These are phyloP conservation scores for Drosophila nigricruria DNA, from an alignment of 2,888 invertebrate species.

Conservation along the genomic window DNA sequence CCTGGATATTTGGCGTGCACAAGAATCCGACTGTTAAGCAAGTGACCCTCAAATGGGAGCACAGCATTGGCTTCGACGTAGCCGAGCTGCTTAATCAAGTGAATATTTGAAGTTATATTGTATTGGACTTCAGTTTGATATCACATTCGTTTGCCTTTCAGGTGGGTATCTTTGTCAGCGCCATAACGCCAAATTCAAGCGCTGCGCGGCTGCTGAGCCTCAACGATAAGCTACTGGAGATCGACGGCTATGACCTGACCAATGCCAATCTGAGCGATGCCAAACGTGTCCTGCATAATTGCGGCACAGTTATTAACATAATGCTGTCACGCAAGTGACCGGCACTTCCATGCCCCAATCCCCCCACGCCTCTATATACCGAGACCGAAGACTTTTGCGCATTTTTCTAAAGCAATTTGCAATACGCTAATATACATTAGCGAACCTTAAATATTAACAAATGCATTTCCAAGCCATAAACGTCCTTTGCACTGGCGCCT, in stretches of 20 bases:
- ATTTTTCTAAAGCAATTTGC: constrained; percentile 74
- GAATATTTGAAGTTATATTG: background rate
- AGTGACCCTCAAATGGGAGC: constrained; percentile 81
- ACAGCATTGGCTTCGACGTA: constrained; percentile 81
- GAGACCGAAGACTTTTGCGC: constrained; percentile 80
- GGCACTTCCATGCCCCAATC: constrained; percentile 14
- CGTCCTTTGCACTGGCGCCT: constrained; percentile 50
- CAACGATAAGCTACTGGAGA: constrained; percentile 83
- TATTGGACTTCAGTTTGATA: background rate
- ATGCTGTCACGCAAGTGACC: constrained; percentile 84
- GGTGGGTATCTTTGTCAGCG: constrained; percentile 83
- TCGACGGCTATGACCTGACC: constrained; percentile 84
- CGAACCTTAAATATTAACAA: constrained; percentile 53
- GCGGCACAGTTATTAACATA: constrained; percentile 82
- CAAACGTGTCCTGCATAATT: constrained; percentile 76
- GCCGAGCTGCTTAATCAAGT: constrained; percentile 81
- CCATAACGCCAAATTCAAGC: constrained; percentile 77
- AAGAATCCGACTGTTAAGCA: constrained; percentile 85
- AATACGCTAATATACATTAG: constrained; percentile 45
- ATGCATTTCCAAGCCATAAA: constrained; percentile 51
- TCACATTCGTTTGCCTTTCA: constrained; percentile 3
- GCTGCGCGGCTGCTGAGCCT: constrained; percentile 76
- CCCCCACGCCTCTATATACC: constrained; percentile 45
- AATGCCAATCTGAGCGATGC: constrained; percentile 81
- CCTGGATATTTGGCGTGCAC: constrained; percentile 84